Conservation (phyloP, 1,140 invertebrate species). For the Bombyx mori region ASM3026992v2 NC_085123.1:5321001-5321500, state of each 20-base stretch:
- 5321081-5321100: constrained; percentile 56
- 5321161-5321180: constrained; percentile 34
- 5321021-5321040: too few species aligned
- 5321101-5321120: constrained; percentile 60
- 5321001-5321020: too few species aligned
- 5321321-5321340: too few species aligned
- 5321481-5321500: too few species aligned
- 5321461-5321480: too few species aligned
- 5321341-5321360: too few species aligned
- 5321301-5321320: constrained; percentile 1
- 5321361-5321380: too few species aligned
- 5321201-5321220: constrained; percentile 40
- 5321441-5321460: too few species aligned
- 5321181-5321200: constrained; percentile 35
- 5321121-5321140: constrained; percentile 49
- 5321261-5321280: constrained; percentile 96
- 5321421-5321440: too few species aligned
- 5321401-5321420: too few species aligned
- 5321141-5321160: constrained; percentile 40
- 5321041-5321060: too few species aligned
- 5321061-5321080: constrained; percentile 25
- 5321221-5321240: constrained; percentile 60
- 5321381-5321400: too few species aligned
- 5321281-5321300: constrained; percentile 65
- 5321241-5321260: constrained; percentile 74